These are phyloP conservation scores for Sthenelais limicola DNA, from an alignment of 2,888 invertebrate species.

Conservation along the genomic window DNA sequence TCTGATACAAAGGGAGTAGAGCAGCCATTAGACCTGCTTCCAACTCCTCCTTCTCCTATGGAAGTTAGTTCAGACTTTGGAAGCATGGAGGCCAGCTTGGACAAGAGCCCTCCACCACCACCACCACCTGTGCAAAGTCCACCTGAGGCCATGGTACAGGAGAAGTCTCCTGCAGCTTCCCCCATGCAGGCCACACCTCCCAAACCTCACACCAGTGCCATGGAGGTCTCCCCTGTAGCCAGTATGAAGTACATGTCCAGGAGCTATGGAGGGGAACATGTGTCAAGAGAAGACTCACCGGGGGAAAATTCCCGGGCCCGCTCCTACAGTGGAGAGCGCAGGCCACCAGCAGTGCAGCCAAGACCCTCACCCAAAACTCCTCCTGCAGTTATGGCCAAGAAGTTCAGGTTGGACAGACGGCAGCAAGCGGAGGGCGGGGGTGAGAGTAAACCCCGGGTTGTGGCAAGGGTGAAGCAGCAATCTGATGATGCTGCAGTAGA, in stretches of 20 bases:
- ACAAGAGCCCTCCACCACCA: too few relatives aligned
- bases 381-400: slow-evolving; percentile 28
- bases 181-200: too few relatives aligned
- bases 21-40: too few relatives aligned
- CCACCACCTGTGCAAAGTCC: too few relatives aligned
- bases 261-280: slow-evolving; percentile 22
- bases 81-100: too few relatives aligned
- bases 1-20: background rate
- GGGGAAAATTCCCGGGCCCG: background rate
- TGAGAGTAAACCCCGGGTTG: too few relatives aligned
- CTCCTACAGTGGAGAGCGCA: slow-evolving; percentile 16
- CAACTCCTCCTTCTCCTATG: too few relatives aligned
- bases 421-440: background rate
- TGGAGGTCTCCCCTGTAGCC: slow-evolving; percentile 28
- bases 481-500: background rate
- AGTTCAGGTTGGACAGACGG: slow-evolving; percentile 9
- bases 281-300: background rate
- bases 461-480: too few relatives aligned
- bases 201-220: too few relatives aligned
- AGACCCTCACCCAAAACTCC: background rate
- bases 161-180: too few relatives aligned
- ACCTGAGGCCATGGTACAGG: too few relatives aligned
- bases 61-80: too few relatives aligned
- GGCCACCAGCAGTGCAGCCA: background rate
- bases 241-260: slow-evolving; percentile 26